Percentiles rank a stretch among this genome's conserved stretches.
These are phyloP conservation scores for Coranthus polyacanthus DNA, from an alignment of 2,797 vertebrate genomes.

Conservation along the genomic window DNA sequence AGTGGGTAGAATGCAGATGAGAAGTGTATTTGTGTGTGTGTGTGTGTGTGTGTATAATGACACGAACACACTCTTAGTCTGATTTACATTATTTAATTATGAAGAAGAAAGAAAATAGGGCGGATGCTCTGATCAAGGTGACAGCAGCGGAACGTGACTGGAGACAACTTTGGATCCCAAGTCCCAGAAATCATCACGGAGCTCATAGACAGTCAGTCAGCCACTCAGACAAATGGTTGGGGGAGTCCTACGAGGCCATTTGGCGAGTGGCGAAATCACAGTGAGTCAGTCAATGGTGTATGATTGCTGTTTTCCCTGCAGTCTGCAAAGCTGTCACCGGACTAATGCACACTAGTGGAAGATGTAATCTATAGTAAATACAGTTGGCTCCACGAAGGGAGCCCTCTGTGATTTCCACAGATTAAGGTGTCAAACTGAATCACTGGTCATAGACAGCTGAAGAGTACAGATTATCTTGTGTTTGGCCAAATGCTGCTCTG, in stretches of 20 bases:
- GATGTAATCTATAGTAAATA: slow-evolving; percentile 83
- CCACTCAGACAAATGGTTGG: slow-evolving; percentile 42
- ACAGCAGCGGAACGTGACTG: slow-evolving; percentile 27
- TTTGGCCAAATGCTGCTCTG: slow-evolving; percentile 54
- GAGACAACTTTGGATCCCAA: slow-evolving; percentile 31
- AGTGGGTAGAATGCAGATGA: slow-evolving; percentile 72
- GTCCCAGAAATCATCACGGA: slow-evolving; percentile 21
- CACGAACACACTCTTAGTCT: slow-evolving; percentile 18
- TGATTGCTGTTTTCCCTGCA: slow-evolving; percentile 78
- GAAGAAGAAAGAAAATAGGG: slow-evolving; percentile 23
- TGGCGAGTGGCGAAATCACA: slow-evolving; percentile 64
- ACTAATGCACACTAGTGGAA: slow-evolving; percentile 75
- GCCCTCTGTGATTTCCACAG: slow-evolving; percentile 77
- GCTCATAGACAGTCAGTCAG: slow-evolving; percentile 30
- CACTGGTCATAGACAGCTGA: slow-evolving; percentile 72
- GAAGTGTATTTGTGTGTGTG: slow-evolving; percentile 41
- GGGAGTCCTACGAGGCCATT: slow-evolving; percentile 59
- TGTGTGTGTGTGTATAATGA: slow-evolving; percentile 30
- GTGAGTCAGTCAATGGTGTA: slow-evolving; percentile 70
- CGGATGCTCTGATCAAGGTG: slow-evolving; percentile 53
- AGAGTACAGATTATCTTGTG: slow-evolving; percentile 69
- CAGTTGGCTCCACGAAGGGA: slow-evolving; percentile 69
- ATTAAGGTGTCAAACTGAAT: slow-evolving; percentile 82
- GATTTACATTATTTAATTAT: slow-evolving; percentile 68
- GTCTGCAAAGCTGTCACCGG: slow-evolving; percentile 76